Base-by-base conservation (phyloP, 2,797 vertebrate genomes). In the Catharus ustulatus region DNA sequence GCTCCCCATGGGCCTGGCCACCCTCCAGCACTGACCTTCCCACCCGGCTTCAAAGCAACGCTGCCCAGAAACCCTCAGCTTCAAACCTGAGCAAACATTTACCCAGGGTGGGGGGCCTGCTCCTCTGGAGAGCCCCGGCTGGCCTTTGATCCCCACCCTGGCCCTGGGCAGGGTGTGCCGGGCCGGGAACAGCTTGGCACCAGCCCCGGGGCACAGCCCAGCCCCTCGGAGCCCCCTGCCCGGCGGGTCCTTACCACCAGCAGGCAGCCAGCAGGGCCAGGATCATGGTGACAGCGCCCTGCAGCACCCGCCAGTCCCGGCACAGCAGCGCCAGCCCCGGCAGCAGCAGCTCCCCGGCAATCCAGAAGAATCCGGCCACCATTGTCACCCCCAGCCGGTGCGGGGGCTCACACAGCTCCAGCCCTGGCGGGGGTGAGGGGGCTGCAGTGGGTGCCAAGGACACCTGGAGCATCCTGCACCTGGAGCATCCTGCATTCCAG, bases 371-470 rank as follows among this genome's bases (percentile, higher is more conserved):
- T 12, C 97, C 88, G 3, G 98, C 97, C 79, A 98, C 96, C 98
- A 98, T 98, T 5, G 98, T 97, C 89, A 98, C 98, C 92, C 96
- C 97, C 87, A 99, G 98, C 4, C 98, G 98, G 77, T 98, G 98
- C 0, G 98, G 95, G 19, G 98, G 98, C 69, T 98, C 98, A 11
- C 99, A 99, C 69, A 99, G 96, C 97, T 99, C 99, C 97, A 99
- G 91, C 87, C 98, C 99, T 99, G 91, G n/a, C 2, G 3, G 9
- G 48, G 16, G 26, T 0, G 11, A 45, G 13, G 42, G 46, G 42
- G 6, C 11, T 27, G 16, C 24, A 0, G 13, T 43, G 79, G 61
- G 49, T 1, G 16, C 57, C 54, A 16, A 6, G 32, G 57, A 18
- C 32, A 9, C 4, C 24, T 1, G 1, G 9, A 36, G 22, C 46